Evolutionary conservation across 2,888 invertebrate genomes (phyloP), one percentile per base, ranked within the genome.

Genomic region (Chouioia cunea): DNA sequence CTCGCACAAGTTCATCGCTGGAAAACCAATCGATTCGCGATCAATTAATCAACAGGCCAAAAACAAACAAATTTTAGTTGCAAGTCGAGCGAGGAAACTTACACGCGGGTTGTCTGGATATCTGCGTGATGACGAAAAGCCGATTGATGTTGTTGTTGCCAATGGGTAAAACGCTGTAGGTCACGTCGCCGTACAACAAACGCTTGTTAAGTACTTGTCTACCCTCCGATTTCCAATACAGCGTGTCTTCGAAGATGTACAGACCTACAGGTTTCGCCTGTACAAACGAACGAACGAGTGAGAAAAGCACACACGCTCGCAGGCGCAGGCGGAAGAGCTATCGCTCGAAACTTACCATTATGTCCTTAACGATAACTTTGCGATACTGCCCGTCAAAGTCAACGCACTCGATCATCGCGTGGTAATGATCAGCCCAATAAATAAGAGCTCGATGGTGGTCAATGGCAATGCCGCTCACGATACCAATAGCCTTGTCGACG

Each of bases 201-300:
- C 91, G 93, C 67, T 89, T 90, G 18, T 87, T 87, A 43, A 93
- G 86, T 22, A 88, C 87, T 54, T 88, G 89, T 0, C 88, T 84
- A 58, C 88, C 88, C 0, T 87, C 86, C 4, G 87, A 88, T 0
- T 91, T 83, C 88, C 93, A 94, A 84, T 93, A 96, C 0, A 96
- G 86, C 74, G 91, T 87, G 82, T 93, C 92, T 81, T 94, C 94
- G 82, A 92, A 93, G 53, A 95, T 87, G 4, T 89, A 90, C 22
- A 96, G 82, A 0, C 91, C 90, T 53, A 89, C 88, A 0, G 94
- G 92, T 46, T 68, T 71, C 3, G 43, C n/a, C 73, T 73, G 23
- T 18, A 14, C 27, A 58, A 44, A 4, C 22, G 18, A 16, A 3
- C 6, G 43, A 8, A 57, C 16, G 18, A 2, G 58, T 0, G 8